Conservation (phyloP, 1,140 invertebrate genomes). For the Penaeus vannamei region DNA sequence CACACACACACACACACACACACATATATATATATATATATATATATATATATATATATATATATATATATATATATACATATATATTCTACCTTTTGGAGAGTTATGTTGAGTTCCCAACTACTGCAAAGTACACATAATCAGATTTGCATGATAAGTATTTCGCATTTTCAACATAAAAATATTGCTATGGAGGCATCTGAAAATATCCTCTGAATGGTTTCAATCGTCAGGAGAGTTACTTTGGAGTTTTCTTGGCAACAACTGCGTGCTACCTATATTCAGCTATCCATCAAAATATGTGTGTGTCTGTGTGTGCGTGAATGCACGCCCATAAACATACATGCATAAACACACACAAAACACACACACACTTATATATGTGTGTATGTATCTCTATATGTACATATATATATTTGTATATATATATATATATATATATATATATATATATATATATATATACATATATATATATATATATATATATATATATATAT, state of each 20-base stretch:
- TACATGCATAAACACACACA: not conserved
- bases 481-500: no score
- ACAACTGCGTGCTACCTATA: not conserved
- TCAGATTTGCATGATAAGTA: no score
- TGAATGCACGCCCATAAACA: not conserved
- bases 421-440: slow-evolving; percentile 14
- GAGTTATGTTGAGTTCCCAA: no score
- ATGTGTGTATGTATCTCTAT: no score
- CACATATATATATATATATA: slow-evolving; percentile 28
- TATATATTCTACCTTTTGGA: no score
- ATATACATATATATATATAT: no score
- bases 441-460: slow-evolving; percentile 14
- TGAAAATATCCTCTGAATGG: no score
- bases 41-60: slow-evolving; percentile 15
- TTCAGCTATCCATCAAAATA: slow-evolving; percentile 4
- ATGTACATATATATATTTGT: slow-evolving; percentile 11
- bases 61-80: slow-evolving; percentile 29
- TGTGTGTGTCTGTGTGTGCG: not conserved
- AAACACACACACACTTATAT: slow-evolving; percentile 3
- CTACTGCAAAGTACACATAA: not conserved
- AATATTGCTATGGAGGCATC: no score
- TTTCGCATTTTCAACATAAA: no score
- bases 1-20: slow-evolving; percentile 11
- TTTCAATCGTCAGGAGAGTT: no score
- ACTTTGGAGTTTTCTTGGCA: not conserved